These are phyloP conservation scores for Drosophila lutescens DNA, from an alignment of 2,888 invertebrate species.

Conservation along the genomic window DNA sequence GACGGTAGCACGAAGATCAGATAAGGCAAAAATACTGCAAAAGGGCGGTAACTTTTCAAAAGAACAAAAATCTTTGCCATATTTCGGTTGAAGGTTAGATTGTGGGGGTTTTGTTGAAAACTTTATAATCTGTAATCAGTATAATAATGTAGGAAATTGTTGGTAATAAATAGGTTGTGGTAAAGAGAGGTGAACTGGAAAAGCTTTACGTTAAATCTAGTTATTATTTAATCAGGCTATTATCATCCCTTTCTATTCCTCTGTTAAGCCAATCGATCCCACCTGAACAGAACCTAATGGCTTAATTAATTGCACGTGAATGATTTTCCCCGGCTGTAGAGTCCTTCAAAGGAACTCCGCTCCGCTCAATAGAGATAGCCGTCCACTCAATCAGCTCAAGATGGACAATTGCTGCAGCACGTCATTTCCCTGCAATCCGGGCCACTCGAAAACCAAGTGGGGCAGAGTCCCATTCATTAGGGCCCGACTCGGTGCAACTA, in stretches of 20 bases:
- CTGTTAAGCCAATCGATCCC: background rate
- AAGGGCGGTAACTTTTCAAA: background rate
- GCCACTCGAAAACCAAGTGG: constrained; percentile 55
- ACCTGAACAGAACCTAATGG: constrained; percentile 38
- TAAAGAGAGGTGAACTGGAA: background rate
- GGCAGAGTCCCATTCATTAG: constrained; percentile 63
- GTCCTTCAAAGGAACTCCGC: constrained; percentile 34
- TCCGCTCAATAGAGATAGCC: constrained; percentile 44
- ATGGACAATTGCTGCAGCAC: constrained; percentile 22
- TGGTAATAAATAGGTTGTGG: background rate
- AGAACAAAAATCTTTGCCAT: background rate
- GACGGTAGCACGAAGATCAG: constrained; percentile 14
- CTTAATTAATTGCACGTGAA: constrained; percentile 49
- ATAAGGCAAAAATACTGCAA: constrained; percentile 13
- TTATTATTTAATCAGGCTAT: background rate
- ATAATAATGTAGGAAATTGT: background rate
- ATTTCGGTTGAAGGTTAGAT: constrained; percentile 1
- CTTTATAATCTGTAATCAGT: background rate
- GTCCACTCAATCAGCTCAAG: constrained; percentile 71
- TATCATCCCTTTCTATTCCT: background rate
- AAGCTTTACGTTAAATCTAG: background rate
- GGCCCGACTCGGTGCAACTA: constrained; percentile 30
- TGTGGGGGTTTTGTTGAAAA: background rate
- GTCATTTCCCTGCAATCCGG: constrained; percentile 61
- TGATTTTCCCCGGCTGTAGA: constrained; percentile 6